These are phyloP conservation scores for Drosophila dunni DNA, from an alignment of 1,140 invertebrate genomes.

Conservation along the genomic window DNA sequence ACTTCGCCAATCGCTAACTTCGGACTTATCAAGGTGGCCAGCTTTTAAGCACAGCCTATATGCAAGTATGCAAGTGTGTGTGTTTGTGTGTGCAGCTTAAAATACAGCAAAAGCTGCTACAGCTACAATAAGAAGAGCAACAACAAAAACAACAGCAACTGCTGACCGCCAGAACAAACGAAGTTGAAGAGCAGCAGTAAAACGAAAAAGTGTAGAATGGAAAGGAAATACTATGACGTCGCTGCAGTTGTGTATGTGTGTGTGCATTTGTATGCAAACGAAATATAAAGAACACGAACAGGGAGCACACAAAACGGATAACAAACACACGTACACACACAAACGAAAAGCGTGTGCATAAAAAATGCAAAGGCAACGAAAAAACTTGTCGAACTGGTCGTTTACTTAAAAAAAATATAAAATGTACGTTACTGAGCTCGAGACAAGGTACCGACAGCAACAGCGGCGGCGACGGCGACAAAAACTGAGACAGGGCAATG, in stretches of 20 bases:
- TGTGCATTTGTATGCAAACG: constrained; percentile 55
- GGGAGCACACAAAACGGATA: constrained; percentile 44
- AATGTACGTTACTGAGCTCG: constrained; percentile 3
- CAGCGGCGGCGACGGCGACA: not conserved
- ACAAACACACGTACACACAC: constrained; percentile 24
- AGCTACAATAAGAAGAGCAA: constrained; percentile 40
- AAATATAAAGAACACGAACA: constrained; percentile 71
- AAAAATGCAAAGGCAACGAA: constrained; percentile 73
- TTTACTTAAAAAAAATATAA: constrained; percentile 20
- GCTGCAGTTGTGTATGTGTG: constrained; percentile 4
- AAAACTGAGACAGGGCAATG: constrained; percentile 19
- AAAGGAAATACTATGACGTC: constrained; percentile 48
- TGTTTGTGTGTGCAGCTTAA: constrained; percentile 35
- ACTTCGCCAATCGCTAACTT: constrained; percentile 29
- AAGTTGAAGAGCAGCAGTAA: constrained; percentile 40
- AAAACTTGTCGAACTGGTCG: constrained; percentile 77
- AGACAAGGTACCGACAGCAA: constrained; percentile 4
- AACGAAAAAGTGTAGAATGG: constrained; percentile 22
- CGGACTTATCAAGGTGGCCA: constrained; percentile 73
- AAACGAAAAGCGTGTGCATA: constrained; percentile 66
- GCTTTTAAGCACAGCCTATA: constrained; percentile 56
- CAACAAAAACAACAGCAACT: constrained; percentile 35
- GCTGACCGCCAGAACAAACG: constrained; percentile 68
- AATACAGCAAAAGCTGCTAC: constrained; percentile 46
- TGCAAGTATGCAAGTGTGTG: constrained; percentile 4